Evolutionary conservation across 2,888 invertebrate genomes (phyloP).

Genomic region (Trachelus iudaicus): DNA sequence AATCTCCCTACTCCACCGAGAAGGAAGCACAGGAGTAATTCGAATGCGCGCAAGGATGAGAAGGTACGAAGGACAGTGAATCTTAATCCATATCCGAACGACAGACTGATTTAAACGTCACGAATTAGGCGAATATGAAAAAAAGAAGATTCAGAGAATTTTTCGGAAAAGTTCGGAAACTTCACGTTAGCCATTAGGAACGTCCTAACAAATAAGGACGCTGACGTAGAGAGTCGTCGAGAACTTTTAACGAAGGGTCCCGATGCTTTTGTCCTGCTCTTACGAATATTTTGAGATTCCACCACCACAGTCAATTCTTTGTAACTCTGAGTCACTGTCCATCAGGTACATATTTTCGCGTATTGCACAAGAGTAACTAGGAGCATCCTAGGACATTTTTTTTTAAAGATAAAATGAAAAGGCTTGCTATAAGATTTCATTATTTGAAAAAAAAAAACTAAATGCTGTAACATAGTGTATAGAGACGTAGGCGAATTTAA

Average conservation of each 20-base stretch:
- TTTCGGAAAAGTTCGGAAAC: not conserved
- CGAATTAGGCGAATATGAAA: not conserved
- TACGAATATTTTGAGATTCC: not conserved
- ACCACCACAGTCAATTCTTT: not conserved
- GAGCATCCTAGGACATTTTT: not conserved
- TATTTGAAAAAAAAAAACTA: constrained; percentile 1
- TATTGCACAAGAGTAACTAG: no score
- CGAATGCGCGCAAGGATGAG: constrained; percentile 25
- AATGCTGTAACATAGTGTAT: constrained; percentile 28
- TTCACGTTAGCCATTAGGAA: not conserved
- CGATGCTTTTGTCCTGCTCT: not conserved
- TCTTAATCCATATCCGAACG: constrained; percentile 33
- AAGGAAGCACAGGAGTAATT: constrained; percentile 36
- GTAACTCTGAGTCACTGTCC: not conserved
- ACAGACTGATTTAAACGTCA: constrained; percentile 50
- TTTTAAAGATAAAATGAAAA: not conserved
- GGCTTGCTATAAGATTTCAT: not conserved
- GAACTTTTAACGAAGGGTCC: not conserved
- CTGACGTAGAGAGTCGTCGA: not conserved
- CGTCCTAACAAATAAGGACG: not conserved
- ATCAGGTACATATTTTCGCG: not conserved
- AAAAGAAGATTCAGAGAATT: not conserved
- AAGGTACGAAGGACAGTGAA: constrained; percentile 14
- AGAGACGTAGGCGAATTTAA: constrained; percentile 3
- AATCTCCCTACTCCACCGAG: constrained; percentile 56